Evolutionary conservation across 2,888 invertebrate species (phyloP), one percentile per base, ranked within the genome.

Genomic region (Synergus itoensis): DNA sequence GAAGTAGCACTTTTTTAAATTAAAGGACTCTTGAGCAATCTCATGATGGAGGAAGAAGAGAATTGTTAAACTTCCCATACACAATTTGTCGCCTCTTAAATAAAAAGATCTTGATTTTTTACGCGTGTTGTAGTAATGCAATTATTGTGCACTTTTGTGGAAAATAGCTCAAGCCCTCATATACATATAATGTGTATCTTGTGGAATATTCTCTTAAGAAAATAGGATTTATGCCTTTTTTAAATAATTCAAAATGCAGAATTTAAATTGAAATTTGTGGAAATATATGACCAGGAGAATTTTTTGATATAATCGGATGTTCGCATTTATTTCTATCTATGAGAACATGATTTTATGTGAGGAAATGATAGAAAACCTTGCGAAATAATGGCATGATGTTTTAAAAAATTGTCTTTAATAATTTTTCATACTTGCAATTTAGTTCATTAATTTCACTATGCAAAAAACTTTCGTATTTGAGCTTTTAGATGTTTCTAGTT

Each of bases 1-100:
- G 73, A 73, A 53, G 48, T 73, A 11, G 16, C 53, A 16, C 53
- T 53, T 48, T 36, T 73, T 36, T 3, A 73, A 73, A 73, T 48
- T 53, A 48, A 73, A 73, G 48, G 16, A 36, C 53, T 40, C 48
- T 53, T 36, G 45, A 45, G 48, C 69, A 69, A 69, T 28, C 16
- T 69, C 43, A 21, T 69, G 45, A 69, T 21, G 28, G 7, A 21
- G 8, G 16, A 48, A 53, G 8, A 53, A 53, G 53, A 1, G n/a
- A 53, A 53, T 8, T 53, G 53, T 8, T 53, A n/a, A 53, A n/a
- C n/a, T 53, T 53, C n/a, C n/a, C 28, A 8, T 8, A 28, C 16
- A 28, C 18, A 16, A 48, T 69, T 69, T 67, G 18, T 21, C n/a
- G 40, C 14, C 64, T 64, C 40, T 64, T 36, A 21, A 60, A 11